Base-by-base conservation (phyloP, 2,888 invertebrate genomes). In the Hedya salicella region DNA sequence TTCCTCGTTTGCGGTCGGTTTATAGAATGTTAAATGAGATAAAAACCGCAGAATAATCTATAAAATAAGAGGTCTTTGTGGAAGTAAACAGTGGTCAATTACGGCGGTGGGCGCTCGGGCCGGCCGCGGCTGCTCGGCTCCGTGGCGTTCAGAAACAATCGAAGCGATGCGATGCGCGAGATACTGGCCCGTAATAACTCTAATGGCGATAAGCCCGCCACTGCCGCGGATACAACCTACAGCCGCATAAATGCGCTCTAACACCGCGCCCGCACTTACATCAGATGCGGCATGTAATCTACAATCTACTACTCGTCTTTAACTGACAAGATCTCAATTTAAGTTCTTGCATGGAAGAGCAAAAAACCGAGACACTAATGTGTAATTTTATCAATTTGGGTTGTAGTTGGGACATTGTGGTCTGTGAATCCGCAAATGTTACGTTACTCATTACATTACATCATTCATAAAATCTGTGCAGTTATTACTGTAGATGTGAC, bases 61-160 rank as follows among this genome's bases (percentile, higher is more conserved):
- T 86, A 87, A 88, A 89, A 88, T 88, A 88, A 87, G 85, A 87
- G 80, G 84, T 85, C 81, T 82, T 81, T 79, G 81, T 82, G 80
- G 84, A 88, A 86, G 89, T 89, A 91, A 91, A 91, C 91, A 90
- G 89, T 89, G 90, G 89, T 91, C 91, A 92, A 91, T 92, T 91
- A 91, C 83, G 83, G 83, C 77, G 86, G 86, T 87, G 86, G 86
- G 86, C 85, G 87, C 82, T 80, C 83, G 85, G 85, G 85, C 86
- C 82, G 81, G 85, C 86, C 82, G 81, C 83, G 83, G 42, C 36
- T n/a, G 64, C 32, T 57, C 60, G 82, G 36, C 81, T 85, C 81
- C 83, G 85, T 84, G 83, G 88, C 86, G 85, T 85, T 88, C 87
- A 82, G 89, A 88, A 91, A 91, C 91, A 91, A 91, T 91, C 90